Percentiles rank a stretch among this genome's conserved stretches.
phyloP scores from a whole-genome alignment of 2,113 vertebrate species.

The Phalacrocorax aristotelis region DNA sequence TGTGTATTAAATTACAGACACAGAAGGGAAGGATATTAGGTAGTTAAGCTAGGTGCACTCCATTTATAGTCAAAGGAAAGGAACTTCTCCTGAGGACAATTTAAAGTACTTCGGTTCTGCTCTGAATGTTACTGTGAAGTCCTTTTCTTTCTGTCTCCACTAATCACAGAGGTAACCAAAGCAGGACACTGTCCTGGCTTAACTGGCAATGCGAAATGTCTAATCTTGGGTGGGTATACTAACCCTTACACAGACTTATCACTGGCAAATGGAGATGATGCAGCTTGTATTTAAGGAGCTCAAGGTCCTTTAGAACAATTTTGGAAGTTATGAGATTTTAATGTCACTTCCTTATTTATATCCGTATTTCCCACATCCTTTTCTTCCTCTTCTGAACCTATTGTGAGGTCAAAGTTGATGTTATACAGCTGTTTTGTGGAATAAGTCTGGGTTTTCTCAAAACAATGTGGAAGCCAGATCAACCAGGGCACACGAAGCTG shows the following conservation, averaged over 20 bases:
- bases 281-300: background rate
- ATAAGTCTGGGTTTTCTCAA: background rate
- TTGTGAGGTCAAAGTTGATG: background rate
- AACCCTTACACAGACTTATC: background rate
- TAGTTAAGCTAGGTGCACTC: background rate
- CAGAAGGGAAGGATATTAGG: background rate
- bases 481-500: background rate
- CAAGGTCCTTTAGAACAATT: background rate
- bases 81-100: constrained; percentile 17
- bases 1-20: background rate
- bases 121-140: background rate
- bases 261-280: background rate
- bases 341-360: background rate
- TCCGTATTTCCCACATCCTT: background rate
- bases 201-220: background rate
- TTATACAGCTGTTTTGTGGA: background rate
- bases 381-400: background rate
- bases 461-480: background rate
- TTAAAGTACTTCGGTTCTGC: background rate
- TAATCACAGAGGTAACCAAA: background rate
- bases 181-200: background rate
- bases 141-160: background rate
- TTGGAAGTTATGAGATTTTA: background rate
- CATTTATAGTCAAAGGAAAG: background rate
- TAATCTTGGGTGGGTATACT: background rate